Evolutionary conservation across 2,797 vertebrate genomes (phyloP).

Genomic region (Mallotus villosus): DNA sequence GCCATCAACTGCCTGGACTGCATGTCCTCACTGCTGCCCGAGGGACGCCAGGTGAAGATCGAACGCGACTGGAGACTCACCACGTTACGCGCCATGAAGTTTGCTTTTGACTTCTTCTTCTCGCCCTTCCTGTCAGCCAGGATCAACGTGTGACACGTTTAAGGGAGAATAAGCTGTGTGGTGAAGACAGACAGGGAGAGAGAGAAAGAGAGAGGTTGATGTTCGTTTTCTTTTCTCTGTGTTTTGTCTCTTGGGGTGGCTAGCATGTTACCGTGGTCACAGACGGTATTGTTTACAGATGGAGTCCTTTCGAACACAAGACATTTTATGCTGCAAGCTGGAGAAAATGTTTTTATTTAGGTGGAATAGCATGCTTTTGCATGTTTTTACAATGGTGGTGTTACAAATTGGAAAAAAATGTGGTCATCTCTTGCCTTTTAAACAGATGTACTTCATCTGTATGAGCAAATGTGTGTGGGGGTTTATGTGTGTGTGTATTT

Average conservation of each 20-base stretch:
- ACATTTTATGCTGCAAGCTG: constrained; percentile 1
- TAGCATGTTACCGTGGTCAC: not conserved
- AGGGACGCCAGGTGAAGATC: constrained; percentile 87
- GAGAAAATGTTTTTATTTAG: no score
- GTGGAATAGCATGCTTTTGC: no score
- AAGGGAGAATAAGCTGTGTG: not conserved
- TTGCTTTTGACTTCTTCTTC: constrained; percentile 97
- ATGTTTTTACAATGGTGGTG: not conserved
- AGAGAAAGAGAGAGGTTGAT: not conserved
- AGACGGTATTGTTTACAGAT: constrained; percentile 36
- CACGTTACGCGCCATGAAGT: constrained; percentile 84
- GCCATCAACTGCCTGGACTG: constrained; percentile 94
- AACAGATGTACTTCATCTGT: not conserved
- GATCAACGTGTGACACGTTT: constrained; percentile 53
- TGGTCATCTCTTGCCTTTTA: not conserved
- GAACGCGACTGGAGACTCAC: constrained; percentile 90
- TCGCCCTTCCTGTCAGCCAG: constrained; percentile 89
- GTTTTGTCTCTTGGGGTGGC: not conserved
- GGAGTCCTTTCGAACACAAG: not conserved
- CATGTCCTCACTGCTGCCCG: constrained; percentile 74
- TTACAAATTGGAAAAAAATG: not conserved
- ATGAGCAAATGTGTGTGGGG: not conserved
- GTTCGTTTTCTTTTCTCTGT: no score
- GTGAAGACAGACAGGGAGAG: not conserved
- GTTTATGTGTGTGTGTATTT: not conserved